Evolutionary conservation across 2,113 vertebrate genomes (phyloP).

Genomic region (Merops nubicus): DNA sequence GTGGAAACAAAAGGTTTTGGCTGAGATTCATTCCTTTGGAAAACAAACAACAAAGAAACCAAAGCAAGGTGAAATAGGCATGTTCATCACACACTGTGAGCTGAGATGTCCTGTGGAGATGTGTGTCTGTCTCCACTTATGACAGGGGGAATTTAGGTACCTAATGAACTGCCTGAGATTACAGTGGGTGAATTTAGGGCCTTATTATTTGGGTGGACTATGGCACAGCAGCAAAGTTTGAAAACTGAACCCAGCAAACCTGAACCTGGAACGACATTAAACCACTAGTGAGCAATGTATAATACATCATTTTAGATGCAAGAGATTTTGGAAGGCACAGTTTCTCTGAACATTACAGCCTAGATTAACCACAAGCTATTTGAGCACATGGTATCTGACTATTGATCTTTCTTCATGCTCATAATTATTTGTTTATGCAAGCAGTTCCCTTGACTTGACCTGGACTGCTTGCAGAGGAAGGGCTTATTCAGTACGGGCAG

Average conservation of each 20-base stretch:
- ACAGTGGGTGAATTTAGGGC: neutral
- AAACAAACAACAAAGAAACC: neutral
- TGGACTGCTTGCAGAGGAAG: neutral
- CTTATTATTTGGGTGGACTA: neutral
- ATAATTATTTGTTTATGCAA: neutral
- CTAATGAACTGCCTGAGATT: neutral
- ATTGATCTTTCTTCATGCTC: neutral
- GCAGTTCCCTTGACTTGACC: neutral
- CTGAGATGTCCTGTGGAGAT: neutral
- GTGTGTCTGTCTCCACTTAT: neutral
- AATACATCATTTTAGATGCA: neutral
- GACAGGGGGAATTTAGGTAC: accelerated
- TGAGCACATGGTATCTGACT: neutral
- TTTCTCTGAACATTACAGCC: neutral
- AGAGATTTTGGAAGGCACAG: neutral
- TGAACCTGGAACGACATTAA: neutral
- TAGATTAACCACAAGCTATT: neutral
- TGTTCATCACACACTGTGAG: accelerated
- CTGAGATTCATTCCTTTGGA: neutral
- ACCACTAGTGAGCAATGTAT: neutral
- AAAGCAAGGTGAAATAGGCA: neutral
- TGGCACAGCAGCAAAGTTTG: neutral
- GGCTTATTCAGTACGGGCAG: neutral
- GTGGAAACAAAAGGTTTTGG: neutral
- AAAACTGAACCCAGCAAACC: neutral